These are phyloP conservation scores for Porites cylindrica DNA, from an alignment of 92 coral and sea anemone species.

Conservation along the genomic window DNA sequence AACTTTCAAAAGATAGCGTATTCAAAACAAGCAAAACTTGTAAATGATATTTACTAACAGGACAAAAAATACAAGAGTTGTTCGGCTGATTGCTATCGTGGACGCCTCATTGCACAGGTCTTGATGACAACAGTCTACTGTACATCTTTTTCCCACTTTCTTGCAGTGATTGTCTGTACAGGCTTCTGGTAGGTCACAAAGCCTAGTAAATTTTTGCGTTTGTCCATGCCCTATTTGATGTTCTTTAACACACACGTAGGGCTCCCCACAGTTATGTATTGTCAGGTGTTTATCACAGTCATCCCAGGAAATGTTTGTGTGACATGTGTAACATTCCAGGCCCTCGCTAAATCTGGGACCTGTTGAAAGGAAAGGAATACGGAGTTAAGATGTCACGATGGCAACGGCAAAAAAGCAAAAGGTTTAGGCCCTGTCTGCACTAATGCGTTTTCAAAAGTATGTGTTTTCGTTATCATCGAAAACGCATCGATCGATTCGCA, in stretches of 20 bases:
- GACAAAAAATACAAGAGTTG: too few relatives aligned
- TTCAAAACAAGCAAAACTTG: neutral
- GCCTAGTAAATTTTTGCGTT: neutral
- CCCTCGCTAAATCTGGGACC: conserved; percentile 25
- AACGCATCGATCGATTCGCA: too few relatives aligned
- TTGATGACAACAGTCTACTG: conserved; percentile 31
- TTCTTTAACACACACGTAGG: conserved; percentile 21
- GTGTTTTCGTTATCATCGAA: too few relatives aligned
- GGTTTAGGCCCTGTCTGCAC: too few relatives aligned
- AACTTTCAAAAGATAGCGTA: neutral
- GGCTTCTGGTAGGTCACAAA: neutral
- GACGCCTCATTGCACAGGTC: conserved; percentile 31
- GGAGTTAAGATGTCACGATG: too few relatives aligned
- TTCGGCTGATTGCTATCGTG: neutral
- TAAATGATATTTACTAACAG: neutral
- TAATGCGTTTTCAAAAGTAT: too few relatives aligned
- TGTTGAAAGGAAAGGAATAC: neutral
- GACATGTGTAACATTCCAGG: conserved; percentile 3
- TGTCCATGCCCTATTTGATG: neutral
- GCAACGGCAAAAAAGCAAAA: too few relatives aligned
- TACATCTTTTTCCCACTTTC: neutral
- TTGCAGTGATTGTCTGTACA: conserved; percentile 23
- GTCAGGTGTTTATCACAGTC: neutral
- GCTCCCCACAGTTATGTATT: neutral
- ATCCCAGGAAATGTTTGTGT: conserved; percentile 13